These are phyloP conservation scores for Cyprinodon brontotheroides DNA, from an alignment of 2,113 vertebrate genomes.

Conservation along the genomic window DNA sequence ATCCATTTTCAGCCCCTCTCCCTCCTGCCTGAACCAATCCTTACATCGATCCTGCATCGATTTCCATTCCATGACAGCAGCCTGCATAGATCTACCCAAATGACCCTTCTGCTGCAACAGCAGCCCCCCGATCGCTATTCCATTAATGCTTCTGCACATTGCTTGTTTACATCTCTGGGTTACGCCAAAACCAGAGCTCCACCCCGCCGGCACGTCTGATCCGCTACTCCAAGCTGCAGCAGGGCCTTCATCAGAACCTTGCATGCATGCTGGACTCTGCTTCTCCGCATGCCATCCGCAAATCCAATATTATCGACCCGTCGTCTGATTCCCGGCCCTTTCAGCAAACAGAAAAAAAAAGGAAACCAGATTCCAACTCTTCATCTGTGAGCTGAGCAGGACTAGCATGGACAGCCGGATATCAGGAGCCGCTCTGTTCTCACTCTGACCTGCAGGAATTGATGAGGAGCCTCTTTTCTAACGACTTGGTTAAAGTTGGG, in stretches of 20 bases:
- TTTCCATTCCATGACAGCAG: conserved; percentile 54
- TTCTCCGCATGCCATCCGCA: conserved; percentile 70
- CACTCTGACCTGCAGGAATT: conserved; percentile 52
- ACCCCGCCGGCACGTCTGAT: conserved; percentile 59
- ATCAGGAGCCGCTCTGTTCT: conserved; percentile 50
- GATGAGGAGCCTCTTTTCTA: conserved; percentile 63
- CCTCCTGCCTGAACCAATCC: conserved; percentile 47
- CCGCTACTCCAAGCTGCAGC: conserved; percentile 59
- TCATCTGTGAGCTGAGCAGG: conserved; percentile 42
- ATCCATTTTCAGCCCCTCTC: conserved; percentile 70
- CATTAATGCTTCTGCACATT: conserved; percentile 47
- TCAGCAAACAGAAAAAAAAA: conserved; percentile 61
- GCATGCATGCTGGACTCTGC: conserved; percentile 73
- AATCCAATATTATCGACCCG: conserved; percentile 78
- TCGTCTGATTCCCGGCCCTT: conserved; percentile 76
- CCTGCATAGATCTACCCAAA: conserved; percentile 49
- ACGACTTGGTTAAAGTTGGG: conserved; percentile 53
- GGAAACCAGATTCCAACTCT: conserved; percentile 62
- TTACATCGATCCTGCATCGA: conserved; percentile 66
- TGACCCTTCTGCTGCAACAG: conserved; percentile 50
- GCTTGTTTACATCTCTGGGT: conserved; percentile 44
- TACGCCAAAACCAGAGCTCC: conserved; percentile 50
- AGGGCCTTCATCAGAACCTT: conserved; percentile 66
- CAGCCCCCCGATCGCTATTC: conserved; percentile 37
- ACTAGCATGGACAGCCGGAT: conserved; percentile 51